A percentile compares a stretch with the other conserved stretches of the same genome.
Evolutionary conservation across 2,888 invertebrate genomes (phyloP).

Genomic region (Brassicogethes aeneus): DNA sequence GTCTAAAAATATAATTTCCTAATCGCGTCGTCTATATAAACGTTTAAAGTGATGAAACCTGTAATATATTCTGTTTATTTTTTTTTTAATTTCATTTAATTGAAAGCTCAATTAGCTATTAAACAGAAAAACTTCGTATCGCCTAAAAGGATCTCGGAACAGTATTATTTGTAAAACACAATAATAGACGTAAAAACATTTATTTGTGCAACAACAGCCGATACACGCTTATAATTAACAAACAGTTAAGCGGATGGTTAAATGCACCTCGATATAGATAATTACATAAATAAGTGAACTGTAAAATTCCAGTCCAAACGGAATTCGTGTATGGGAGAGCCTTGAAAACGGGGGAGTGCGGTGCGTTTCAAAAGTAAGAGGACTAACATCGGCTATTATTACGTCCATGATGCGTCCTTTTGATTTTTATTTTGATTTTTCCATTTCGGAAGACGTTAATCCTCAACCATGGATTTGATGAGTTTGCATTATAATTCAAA

Average conservation of each 20-base stretch:
- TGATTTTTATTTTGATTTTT: not conserved
- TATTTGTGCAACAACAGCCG: slow-evolving; percentile 6
- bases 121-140: too few relatives aligned
- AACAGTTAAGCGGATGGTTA: slow-evolving; percentile 16
- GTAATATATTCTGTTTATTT: too few relatives aligned
- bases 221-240: slow-evolving; percentile 10
- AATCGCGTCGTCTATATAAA: too few relatives aligned
- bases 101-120: too few relatives aligned
- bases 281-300: slow-evolving; percentile 18
- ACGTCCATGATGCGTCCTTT: not conserved
- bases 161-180: slow-evolving; percentile 7
- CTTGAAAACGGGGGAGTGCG: slow-evolving; percentile 11
- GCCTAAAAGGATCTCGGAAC: too few relatives aligned
- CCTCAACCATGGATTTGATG: too few relatives aligned
- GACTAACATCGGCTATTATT: slow-evolving; percentile 5
- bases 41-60: too few relatives aligned
- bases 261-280: slow-evolving; percentile 13
- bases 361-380: slow-evolving; percentile 15
- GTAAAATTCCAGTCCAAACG: slow-evolving; percentile 16
- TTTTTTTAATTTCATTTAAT: too few relatives aligned
- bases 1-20: too few relatives aligned
- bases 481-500: too few relatives aligned
- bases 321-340: slow-evolving; percentile 15
- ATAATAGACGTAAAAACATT: slow-evolving; percentile 7
- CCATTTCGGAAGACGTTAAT: not conserved